Evolutionary conservation across 1,140 invertebrate species (phyloP).

Genomic region (Helicoverpa armigera): DNA sequence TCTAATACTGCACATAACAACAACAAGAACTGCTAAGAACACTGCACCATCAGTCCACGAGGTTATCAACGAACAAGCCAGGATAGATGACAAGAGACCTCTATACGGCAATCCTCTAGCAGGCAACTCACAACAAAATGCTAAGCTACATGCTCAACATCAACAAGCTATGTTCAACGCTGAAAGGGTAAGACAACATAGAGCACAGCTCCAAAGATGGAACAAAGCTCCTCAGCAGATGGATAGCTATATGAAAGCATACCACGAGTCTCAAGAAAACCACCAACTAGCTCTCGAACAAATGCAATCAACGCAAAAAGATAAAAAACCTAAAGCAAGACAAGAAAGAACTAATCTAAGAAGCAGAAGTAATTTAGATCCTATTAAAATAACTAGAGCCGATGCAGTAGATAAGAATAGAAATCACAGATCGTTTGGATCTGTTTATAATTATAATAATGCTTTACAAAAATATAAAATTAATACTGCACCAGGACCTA

Average conservation of each 20-base stretch:
- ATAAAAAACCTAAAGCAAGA: conserved; percentile 50
- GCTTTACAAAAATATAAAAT: conserved; percentile 67
- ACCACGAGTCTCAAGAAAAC: conserved; percentile 82
- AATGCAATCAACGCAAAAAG: conserved; percentile 70
- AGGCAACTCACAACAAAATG: conserved; percentile 76
- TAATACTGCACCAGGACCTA: conserved; percentile 64
- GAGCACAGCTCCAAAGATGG: conserved; percentile 79
- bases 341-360: conserved; percentile 35
- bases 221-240: conserved; percentile 66
- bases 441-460: conserved; percentile 65
- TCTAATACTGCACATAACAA: conserved; percentile 61
- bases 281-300: conserved; percentile 81
- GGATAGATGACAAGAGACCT: conserved; percentile 71
- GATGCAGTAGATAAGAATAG: conserved; percentile 67
- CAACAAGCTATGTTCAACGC: conserved; percentile 84
- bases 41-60: conserved; percentile 75
- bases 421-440: conserved; percentile 80
- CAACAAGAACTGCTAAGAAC: conserved; percentile 62
- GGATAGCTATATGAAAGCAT: conserved; percentile 83
- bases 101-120: conserved; percentile 79
- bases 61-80: conserved; percentile 78
- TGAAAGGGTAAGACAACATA: conserved; percentile 77
- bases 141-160: conserved; percentile 74
- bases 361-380: conserved; percentile 52
- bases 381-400: conserved; percentile 65